Percentiles rank a stretch among this genome's conserved stretches.
Evolutionary conservation across 37 sponge, comb jelly and placozoan genomes (phyloP).

Genomic region (Crambe crambe): DNA sequence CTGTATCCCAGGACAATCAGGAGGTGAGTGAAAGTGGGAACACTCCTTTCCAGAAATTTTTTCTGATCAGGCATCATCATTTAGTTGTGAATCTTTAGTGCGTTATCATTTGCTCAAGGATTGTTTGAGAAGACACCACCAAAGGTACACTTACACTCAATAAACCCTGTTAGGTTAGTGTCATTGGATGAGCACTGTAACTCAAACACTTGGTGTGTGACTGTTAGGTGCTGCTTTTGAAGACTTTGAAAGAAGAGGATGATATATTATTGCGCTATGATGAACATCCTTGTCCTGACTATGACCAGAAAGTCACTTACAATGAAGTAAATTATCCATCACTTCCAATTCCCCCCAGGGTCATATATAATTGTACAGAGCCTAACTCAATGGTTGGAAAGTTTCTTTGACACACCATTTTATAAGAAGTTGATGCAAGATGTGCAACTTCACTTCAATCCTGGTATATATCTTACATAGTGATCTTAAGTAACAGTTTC

Average conservation of each 20-base stretch:
- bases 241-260: neutral
- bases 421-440: neutral
- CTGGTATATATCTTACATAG: neutral
- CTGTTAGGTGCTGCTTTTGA: neutral
- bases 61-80: too few relatives aligned
- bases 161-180: neutral
- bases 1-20: neutral
- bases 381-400: neutral
- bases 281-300: constrained; percentile 7
- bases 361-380: neutral
- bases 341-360: neutral
- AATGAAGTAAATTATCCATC: constrained; percentile 5
- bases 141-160: neutral
- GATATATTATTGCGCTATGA: neutral
- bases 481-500: neutral
- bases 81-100: neutral
- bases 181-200: neutral
- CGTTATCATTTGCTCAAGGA: neutral
- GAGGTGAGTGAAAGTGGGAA: neutral
- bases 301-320: constrained; percentile 1
- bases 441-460: neutral
- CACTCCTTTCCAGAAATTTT: neutral
- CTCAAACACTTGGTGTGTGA: neutral
- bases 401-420: neutral
- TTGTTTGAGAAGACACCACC: neutral